These are phyloP conservation scores for Agrypnus murinus DNA, from an alignment of 2,888 invertebrate species.

Conservation along the genomic window DNA sequence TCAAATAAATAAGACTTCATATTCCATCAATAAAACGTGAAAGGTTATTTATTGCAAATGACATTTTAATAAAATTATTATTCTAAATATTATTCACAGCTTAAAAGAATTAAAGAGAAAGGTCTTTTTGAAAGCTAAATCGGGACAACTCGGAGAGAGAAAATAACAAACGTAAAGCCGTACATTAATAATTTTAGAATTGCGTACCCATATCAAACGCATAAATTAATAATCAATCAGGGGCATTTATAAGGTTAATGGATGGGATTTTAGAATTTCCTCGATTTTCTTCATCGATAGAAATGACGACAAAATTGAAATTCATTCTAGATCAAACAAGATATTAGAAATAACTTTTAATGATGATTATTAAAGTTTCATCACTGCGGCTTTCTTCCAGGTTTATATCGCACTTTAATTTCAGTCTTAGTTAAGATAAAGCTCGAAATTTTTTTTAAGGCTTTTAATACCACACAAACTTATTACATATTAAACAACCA, in stretches of 20 bases:
- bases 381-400: too few species aligned
- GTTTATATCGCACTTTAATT: too few species aligned
- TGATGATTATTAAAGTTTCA: too few species aligned
- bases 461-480: too few species aligned
- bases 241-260: too few species aligned
- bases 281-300: too few species aligned
- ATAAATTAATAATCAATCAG: background rate
- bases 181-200: background rate
- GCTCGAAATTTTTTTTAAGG: too few species aligned
- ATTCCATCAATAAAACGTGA: slow-evolving; percentile 4
- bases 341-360: too few species aligned
- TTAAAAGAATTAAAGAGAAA: slow-evolving; percentile 3
- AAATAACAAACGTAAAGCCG: background rate
- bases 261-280: too few species aligned
- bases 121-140: background rate
- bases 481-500: background rate
- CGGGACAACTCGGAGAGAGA: background rate
- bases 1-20: background rate
- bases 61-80: background rate
- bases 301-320: too few species aligned
- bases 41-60: slow-evolving; percentile 6
- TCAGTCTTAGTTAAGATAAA: too few species aligned
- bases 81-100: background rate
- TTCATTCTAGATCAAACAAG: too few species aligned
- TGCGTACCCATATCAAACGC: background rate